Evolutionary conservation across 2,888 invertebrate genomes (phyloP), one percentile per base, ranked within the genome.

Genomic region (Oscheius myriophilus): DNA sequence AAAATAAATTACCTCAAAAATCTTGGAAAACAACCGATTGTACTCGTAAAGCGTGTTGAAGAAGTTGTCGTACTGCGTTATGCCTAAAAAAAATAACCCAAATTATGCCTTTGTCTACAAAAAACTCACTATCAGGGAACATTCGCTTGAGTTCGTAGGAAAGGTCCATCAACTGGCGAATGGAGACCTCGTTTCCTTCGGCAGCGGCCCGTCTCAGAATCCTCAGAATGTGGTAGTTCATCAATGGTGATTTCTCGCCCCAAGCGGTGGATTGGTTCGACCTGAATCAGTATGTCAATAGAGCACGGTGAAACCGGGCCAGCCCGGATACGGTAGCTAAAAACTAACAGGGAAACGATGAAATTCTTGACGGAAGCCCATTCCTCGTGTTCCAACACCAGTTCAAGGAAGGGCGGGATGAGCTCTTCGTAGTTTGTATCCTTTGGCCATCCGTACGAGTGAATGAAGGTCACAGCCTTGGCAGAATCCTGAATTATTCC

Each of bases 131-230:
- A 46, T 69, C 23, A 14, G 82, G 82, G 59, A 82, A 82, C 45
- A 81, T 23, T 11, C 73, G 68, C 49, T 76, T 69, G 58, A 82
- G 67, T 63, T 82, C 82, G 42, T 78, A 82, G 4, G 73, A 75
- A 42, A 68, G 79, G 39, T 81, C 82, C 4, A 77, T 76, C n/a
- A 82, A 51, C 2, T 65, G 55, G 42, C 70, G 46, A 46, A 75
- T 65, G 0, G 73, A 69, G 3, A 70, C 46, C 1, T 75, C 67
- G 0, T 59, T 62, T 1, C 57, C 49, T 65, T 71, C 75, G 25
- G 68, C 62, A 9, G 64, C 73, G 18, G 66, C 41, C 6, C 66
- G 63, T 26, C 68, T 45, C 45, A 82, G 53, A 55, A 82, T 64
- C 16, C 59, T 62, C 21, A 82, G 26, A 12, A 82, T 61, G 62